Base-by-base conservation (phyloP, 2,797 vertebrate species). In the Microhierax caerulescens region DNA sequence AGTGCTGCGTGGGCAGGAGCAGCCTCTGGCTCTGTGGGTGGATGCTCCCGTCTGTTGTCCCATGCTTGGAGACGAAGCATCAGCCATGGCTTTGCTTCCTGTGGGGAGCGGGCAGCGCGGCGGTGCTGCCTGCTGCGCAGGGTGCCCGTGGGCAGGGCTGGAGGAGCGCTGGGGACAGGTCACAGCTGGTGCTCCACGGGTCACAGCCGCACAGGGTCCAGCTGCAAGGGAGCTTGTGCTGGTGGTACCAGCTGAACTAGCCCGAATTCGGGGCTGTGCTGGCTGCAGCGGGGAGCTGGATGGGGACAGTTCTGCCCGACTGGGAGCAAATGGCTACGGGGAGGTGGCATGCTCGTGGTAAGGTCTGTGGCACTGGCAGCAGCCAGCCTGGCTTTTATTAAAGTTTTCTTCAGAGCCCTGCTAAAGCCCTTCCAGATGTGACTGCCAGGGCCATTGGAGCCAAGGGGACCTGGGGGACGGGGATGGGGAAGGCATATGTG, bases 341-440 rank as follows among this genome's bases (percentile, higher is more conserved):
- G 41, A 27, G 47, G 34, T 7, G 4, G 16, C 0, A 1, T 61
- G 50, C 61, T 90, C 7, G 4, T 72, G 41, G 60, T 36, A 60
- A 85, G 64, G 41, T 63, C 48, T 0, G 11, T 2, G 2, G 53
- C 0, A 5, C 61, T 73, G 59, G 70, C 7, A 0, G 69, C 87
- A 77, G 43, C 93, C 81, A 90, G 89, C 93, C 97, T 97, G 97
- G 81, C 88, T 98, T 96, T 95, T 96, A 88, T 97, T 95, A 97
- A 93, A 75, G 85, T 81, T 73, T 74, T 57, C 41, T 93, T 88
- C 76, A 81, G 94, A 90, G 90, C 70, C 16, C 22, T 69, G 48
- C 93, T 88, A 94, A 97, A 96, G 63, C 90, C 94, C 86, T 98
- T 97, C 96, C 97, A 97, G 95, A 97, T 97, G 97, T 97, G 97